Conservation (phyloP, 53 echinoderm and acorn worm genomes). For the Pentamera pediparva region DNA sequence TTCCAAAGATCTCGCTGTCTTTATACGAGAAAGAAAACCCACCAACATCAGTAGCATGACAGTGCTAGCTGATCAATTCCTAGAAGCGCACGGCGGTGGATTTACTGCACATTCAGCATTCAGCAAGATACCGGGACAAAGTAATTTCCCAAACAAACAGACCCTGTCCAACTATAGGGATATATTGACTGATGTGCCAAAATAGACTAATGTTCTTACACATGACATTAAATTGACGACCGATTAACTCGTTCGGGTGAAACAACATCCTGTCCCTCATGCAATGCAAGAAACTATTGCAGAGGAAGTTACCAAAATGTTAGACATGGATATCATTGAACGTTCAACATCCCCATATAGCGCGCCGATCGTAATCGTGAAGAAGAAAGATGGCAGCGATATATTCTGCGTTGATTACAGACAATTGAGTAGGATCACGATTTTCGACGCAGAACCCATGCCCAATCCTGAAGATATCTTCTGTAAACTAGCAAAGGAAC, state of each 20-base stretch:
- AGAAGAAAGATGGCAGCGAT: conserved; percentile 1
- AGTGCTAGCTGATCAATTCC: too few species aligned
- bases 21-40: too few species aligned
- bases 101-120: too few species aligned
- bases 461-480: conserved; percentile 8
- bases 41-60: too few species aligned
- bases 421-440: background rate
- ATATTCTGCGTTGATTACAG: conserved; percentile 14
- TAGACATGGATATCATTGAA: conserved; percentile 2
- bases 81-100: too few species aligned
- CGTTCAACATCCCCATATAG: background rate
- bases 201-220: background rate
- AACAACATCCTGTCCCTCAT: background rate
- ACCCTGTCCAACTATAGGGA: background rate
- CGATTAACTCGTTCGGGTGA: background rate
- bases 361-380: conserved; percentile 4
- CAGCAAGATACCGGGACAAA: too few species aligned
- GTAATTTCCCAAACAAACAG: background rate
- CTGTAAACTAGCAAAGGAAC: background rate
- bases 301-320: background rate
- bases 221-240: background rate
- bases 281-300: background rate
- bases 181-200: background rate
- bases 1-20: too few species aligned
- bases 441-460: conserved; percentile 20